A percentile compares a stretch with the other conserved stretches of the same genome.
Evolutionary conservation across 2,888 invertebrate species (phyloP).

Genomic region (Tanypteryx hageni): DNA sequence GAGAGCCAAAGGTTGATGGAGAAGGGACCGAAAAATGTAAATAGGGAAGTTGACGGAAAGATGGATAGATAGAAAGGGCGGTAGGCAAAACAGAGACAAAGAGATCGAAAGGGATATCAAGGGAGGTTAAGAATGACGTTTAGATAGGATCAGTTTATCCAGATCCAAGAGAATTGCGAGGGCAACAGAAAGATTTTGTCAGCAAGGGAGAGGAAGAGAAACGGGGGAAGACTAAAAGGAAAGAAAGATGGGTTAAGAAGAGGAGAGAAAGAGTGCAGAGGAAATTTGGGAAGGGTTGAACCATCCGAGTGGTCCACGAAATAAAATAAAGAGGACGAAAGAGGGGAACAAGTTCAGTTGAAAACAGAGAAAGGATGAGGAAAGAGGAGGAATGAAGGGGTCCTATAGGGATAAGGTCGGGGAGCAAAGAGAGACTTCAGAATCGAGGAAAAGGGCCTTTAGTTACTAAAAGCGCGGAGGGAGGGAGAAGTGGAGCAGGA

Average conservation of each 20-base stretch:
- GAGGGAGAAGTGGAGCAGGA: not conserved
- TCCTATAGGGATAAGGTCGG: too few species aligned
- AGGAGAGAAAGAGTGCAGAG: not conserved
- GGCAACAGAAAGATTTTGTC: not conserved
- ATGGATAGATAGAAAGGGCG: not conserved
- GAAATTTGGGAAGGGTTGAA: too few species aligned
- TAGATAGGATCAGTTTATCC: not conserved
- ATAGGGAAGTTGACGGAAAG: not conserved
- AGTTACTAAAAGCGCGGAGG: too few species aligned
- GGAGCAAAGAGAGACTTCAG: too few species aligned
- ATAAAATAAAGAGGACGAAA: too few species aligned
- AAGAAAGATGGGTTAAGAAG: not conserved
- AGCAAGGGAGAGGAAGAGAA: not conserved
- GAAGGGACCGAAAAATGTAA: not conserved
- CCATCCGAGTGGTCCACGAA: too few species aligned
- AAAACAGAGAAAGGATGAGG: too few species aligned
- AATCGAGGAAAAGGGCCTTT: too few species aligned
- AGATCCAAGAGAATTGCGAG: not conserved
- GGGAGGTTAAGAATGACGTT: not conserved
- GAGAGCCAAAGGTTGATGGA: too few species aligned
- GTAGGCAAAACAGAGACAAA: not conserved
- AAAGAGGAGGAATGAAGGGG: too few species aligned
- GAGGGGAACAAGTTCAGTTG: too few species aligned
- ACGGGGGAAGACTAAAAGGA: not conserved
- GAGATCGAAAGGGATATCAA: not conserved